phyloP scores from a whole-genome alignment of 2,113 vertebrate species.

The Chaenogobius annularis region DNA sequence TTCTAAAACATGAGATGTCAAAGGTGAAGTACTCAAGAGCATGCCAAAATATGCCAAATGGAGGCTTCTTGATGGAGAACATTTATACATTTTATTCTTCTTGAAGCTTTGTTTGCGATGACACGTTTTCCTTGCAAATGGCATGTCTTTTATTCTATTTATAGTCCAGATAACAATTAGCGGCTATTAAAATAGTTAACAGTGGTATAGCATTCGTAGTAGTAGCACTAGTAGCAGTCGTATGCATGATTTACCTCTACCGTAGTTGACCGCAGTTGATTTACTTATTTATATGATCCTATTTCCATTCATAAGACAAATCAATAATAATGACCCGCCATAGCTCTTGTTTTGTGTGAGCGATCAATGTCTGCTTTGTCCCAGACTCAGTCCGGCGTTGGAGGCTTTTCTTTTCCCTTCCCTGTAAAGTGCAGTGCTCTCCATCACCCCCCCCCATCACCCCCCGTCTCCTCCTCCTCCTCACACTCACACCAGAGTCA shows the following conservation, averaged over 20 bases:
- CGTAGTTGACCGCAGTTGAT: neutral
- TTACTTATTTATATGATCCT: conserved; percentile 13
- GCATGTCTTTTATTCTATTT: too few relatives aligned
- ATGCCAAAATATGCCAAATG: too few relatives aligned
- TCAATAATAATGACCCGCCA: conserved; percentile 24
- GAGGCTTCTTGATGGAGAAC: too few relatives aligned
- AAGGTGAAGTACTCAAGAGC: too few relatives aligned
- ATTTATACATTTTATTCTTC: too few relatives aligned
- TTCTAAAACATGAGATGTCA: too few relatives aligned
- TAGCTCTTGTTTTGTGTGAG: neutral
- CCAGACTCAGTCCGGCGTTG: neutral
- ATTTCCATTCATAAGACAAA: conserved; percentile 46
- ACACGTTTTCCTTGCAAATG: too few relatives aligned
- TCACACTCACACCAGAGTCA: conserved; percentile 14
- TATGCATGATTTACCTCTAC: neutral
- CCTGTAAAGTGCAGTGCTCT: conserved; percentile 12
- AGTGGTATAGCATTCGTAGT: too few relatives aligned
- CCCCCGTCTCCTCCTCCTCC: neutral
- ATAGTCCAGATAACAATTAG: too few relatives aligned
- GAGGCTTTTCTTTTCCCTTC: conserved; percentile 6
- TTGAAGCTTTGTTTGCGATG: too few relatives aligned
- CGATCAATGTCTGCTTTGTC: conserved; percentile 28
- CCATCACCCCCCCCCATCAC: conserved; percentile 20
- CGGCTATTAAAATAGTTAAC: too few relatives aligned
- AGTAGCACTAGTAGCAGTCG: too few relatives aligned